Base-by-base conservation (phyloP, 1,140 invertebrate species). In the Cydia pomonella region DNA sequence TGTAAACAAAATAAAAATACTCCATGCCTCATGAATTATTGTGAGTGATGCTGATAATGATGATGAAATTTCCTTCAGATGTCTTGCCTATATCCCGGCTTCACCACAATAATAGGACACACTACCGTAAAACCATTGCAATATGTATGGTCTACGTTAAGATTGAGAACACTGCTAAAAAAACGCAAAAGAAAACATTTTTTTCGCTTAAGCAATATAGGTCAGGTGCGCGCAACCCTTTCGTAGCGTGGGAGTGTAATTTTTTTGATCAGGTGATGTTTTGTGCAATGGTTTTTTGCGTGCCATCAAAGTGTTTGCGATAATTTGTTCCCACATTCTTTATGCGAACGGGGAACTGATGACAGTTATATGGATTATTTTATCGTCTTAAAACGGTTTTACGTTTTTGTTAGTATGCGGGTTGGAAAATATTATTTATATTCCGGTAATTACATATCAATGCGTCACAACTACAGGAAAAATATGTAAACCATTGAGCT, bases 321-420 rank as follows among this genome's bases (percentile, higher is more conserved):
- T 92, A 92, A 93, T 93, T 93, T 93, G 91, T 93, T 93, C 91
- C 87, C 91, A 93, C 90, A 91, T 86, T 85, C 82, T 82, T 75
- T 84, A 83, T 77, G 75, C 73, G 77, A 89, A 87, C 80, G 78
- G 79, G 88, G 87, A 91, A 91, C 89, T 84, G 90, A 87, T 90
- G 91, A 93, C 91, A 92, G 91, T 84, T 88, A 87, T 82, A 81
- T 62, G 79, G 79, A 87, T 88, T 64, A 69, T 75, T 83, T 79
- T 81, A 84, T 88, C 76, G 76, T 78, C 81, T 76, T 74, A 72
- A 9, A 71, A 87, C 89, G 84, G 89, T 90, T 89, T 87, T 76
- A 50, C 10, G 29, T 73, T 76, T 63, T 75, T 66, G 78, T 79
- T 76, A 78, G 78, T 79, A 78, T 77, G 80, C 72, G 18, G 63